Conservation (phyloP, 2,888 invertebrate genomes). For the Petrophora chlorosata region DNA sequence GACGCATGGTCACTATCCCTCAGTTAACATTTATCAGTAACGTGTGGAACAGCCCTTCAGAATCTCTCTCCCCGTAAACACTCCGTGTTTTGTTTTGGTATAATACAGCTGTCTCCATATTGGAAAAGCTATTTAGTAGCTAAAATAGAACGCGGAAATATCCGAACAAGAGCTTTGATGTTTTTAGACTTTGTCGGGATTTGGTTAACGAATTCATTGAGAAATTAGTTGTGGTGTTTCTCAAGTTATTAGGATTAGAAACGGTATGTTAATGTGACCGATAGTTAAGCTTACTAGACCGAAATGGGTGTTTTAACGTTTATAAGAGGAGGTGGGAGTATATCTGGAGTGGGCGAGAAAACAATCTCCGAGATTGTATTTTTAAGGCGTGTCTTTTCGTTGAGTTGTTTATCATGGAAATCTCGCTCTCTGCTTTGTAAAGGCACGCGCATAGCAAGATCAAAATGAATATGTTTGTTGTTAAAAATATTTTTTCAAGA, state of each 20-base stretch:
- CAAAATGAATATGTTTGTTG: too few relatives aligned
- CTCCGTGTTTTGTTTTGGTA: constrained; percentile 46
- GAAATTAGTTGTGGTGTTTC: too few relatives aligned
- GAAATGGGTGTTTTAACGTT: constrained; percentile 9
- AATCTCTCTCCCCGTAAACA: not conserved
- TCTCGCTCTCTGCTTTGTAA: too few relatives aligned
- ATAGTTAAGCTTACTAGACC: constrained; percentile 15
- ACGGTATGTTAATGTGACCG: constrained; percentile 20
- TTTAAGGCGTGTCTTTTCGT: too few relatives aligned
- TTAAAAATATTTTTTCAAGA: too few relatives aligned
- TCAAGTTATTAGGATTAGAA: constrained; percentile 17
- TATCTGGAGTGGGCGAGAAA: not conserved
- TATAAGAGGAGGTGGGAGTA: not conserved
- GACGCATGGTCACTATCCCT: not conserved
- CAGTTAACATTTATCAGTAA: not conserved
- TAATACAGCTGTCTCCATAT: constrained; percentile 46
- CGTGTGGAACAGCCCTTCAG: not conserved
- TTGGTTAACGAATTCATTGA: constrained; percentile 31
- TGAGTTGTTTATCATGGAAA: too few relatives aligned
- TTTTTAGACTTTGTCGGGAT: constrained; percentile 15
- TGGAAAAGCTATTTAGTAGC: constrained; percentile 33
- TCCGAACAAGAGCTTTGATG: not conserved
- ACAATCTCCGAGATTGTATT: constrained; percentile 1
- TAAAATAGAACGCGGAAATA: constrained; percentile 48
- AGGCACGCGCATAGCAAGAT: too few relatives aligned